These are phyloP conservation scores for Caenorhabditis becei DNA, from an alignment of 2,888 invertebrate species.

Conservation along the genomic window DNA sequence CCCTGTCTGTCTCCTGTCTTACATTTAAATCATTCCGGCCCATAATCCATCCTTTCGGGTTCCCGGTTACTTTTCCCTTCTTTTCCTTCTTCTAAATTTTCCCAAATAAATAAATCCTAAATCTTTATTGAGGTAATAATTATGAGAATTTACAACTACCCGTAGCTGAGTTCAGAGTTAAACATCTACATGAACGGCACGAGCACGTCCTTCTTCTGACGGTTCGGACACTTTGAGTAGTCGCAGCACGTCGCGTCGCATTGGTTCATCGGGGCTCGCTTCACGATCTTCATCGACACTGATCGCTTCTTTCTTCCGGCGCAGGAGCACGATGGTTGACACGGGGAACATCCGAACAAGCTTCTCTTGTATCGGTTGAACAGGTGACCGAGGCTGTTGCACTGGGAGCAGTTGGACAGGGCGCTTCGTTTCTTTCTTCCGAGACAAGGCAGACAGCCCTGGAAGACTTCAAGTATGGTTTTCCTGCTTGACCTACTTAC, in stretches of 20 bases:
- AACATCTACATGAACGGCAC: slow-evolving; percentile 41
- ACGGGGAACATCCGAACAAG: slow-evolving; percentile 51
- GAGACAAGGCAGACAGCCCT: slow-evolving; percentile 54
- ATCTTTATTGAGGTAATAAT: slow-evolving; percentile 10
- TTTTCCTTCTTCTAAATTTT: not conserved
- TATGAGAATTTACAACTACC: not conserved
- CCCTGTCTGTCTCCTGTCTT: slow-evolving; percentile 7
- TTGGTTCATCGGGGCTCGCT: slow-evolving; percentile 28
- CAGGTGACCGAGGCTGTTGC: slow-evolving; percentile 52
- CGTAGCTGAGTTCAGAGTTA: not conserved
- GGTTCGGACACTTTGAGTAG: slow-evolving; percentile 41
- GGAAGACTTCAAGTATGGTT: not conserved
- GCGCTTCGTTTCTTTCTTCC: slow-evolving; percentile 57
- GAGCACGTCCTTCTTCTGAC: slow-evolving; percentile 45
- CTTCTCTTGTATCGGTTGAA: slow-evolving; percentile 55
- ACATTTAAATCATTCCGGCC: slow-evolving; percentile 45
- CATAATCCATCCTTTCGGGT: slow-evolving; percentile 39
- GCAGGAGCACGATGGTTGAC: slow-evolving; percentile 38
- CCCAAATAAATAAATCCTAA: not conserved
- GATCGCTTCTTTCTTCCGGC: slow-evolving; percentile 47
- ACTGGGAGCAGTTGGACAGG: slow-evolving; percentile 38
- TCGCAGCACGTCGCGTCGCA: slow-evolving; percentile 57
- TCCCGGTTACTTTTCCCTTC: slow-evolving; percentile 22
- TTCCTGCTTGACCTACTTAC: not conserved
- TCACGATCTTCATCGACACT: slow-evolving; percentile 19